Base-by-base conservation (phyloP, 2,888 invertebrate genomes). In the Chrysolina americana region DNA sequence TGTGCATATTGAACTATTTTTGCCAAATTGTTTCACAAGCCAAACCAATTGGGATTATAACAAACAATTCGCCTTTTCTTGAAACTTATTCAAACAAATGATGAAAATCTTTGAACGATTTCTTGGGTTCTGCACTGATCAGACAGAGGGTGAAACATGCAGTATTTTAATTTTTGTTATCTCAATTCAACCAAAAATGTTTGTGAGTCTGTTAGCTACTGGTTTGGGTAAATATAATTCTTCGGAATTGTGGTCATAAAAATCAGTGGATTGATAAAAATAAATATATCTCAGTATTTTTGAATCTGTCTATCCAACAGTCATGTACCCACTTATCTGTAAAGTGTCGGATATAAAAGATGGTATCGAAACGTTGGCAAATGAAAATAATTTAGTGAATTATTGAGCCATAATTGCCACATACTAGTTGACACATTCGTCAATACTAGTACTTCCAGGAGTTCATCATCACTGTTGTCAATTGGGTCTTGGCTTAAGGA, bases 131-230 rank as follows among this genome's bases (percentile, higher is more conserved):
- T 80, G 81, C 79, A 81, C 81, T 82, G 81, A 81, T 81, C 80
- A 76, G 81, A 82, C 80, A 77, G 70, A 77, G 82, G 82, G 81
- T 81, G 81, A 79, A 83, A 81, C 83, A 83, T 84, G 83, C 81
- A 53, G 21, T 53, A 15, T 50, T 59, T 28, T 59, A 23, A 59
- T 36, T 36, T 11, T 28, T 59, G 59, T 59, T 59, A 36, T n/a
- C 8, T 15, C 28, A n/a, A 36, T 15, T 59, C 59, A 15, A 28
- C 23, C 56, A 13, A 56, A 56, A 56, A 21, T 56, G 13, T 1
- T 5, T 19, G 15, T 36, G 28, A 15, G 59, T 59, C 36, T 59
- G 59, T 59, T 59, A 59, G 59, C 36, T 59, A 28, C 36, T 59
- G 6, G 36, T 59, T 28, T 15, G 15, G 28, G 28, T 36, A 53